phyloP scores from a whole-genome alignment of 2,113 vertebrate species.

The Cyanoramphus novaezelandiae region DNA sequence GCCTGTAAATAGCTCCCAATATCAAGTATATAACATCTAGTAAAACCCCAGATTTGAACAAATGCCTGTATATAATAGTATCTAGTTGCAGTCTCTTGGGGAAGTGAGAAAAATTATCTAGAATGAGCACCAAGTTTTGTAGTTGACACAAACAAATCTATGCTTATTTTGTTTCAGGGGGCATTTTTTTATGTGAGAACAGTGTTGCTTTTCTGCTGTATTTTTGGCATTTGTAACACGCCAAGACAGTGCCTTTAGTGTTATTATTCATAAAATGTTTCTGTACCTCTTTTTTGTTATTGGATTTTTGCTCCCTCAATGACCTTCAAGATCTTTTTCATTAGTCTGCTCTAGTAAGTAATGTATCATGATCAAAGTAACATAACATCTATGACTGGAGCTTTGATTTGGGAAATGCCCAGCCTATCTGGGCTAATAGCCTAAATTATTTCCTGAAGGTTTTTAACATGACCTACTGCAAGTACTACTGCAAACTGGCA shows the following conservation, averaged over 20 bases:
- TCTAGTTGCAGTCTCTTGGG: neutral
- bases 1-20: neutral
- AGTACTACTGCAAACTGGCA: neutral
- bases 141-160: neutral
- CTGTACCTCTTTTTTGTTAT: neutral
- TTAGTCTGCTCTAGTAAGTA: neutral
- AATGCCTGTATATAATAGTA: neutral
- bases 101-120: neutral
- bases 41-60: neutral
- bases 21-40: neutral
- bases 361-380: neutral
- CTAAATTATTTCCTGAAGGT: neutral
- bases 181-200: neutral
- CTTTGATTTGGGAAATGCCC: neutral
- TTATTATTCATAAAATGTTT: neutral
- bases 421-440: neutral
- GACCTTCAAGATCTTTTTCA: neutral
- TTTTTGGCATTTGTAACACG: neutral
- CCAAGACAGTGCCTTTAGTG: neutral
- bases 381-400: neutral
- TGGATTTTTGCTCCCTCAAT: neutral
- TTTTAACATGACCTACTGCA: neutral
- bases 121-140: neutral
- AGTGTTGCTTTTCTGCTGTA: neutral
- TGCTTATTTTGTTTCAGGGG: neutral